Percentiles rank a stretch among this genome's conserved stretches.
These are phyloP conservation scores for Opisthograptis luteolata DNA, from an alignment of 2,888 invertebrate genomes.

Conservation along the genomic window DNA sequence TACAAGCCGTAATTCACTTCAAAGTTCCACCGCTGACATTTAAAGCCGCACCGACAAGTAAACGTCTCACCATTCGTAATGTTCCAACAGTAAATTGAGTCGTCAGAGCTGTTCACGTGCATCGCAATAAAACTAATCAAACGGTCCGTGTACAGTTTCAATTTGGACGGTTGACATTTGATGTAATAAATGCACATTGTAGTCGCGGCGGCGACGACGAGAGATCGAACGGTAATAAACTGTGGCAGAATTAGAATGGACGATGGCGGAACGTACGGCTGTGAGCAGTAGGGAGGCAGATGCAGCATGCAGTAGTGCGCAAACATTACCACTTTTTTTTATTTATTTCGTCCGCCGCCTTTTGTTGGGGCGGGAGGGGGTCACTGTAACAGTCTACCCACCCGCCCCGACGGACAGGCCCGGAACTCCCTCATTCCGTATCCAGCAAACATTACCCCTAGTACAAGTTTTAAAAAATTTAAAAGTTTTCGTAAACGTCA, in stretches of 20 bases:
- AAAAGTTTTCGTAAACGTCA: too few relatives aligned
- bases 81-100: background rate
- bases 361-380: too few relatives aligned
- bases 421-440: too few relatives aligned
- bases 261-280: background rate
- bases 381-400: too few relatives aligned
- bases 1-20: too few relatives aligned
- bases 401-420: too few relatives aligned
- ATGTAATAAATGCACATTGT: background rate
- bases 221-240: slow-evolving; percentile 4
- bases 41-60: background rate
- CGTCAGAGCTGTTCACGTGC: background rate
- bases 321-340: too few relatives aligned
- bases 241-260: slow-evolving; percentile 1
- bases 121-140: background rate
- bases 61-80: background rate
- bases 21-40: too few relatives aligned
- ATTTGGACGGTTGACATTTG: background rate
- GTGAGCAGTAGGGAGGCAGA: background rate
- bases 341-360: too few relatives aligned
- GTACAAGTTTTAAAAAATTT: too few relatives aligned
- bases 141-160: background rate
- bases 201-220: background rate
- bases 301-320: too few relatives aligned
- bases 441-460: too few relatives aligned